Evolutionary conservation across 92 coral and sea anemone species (phyloP).

Genomic region (Montipora capitata): DNA sequence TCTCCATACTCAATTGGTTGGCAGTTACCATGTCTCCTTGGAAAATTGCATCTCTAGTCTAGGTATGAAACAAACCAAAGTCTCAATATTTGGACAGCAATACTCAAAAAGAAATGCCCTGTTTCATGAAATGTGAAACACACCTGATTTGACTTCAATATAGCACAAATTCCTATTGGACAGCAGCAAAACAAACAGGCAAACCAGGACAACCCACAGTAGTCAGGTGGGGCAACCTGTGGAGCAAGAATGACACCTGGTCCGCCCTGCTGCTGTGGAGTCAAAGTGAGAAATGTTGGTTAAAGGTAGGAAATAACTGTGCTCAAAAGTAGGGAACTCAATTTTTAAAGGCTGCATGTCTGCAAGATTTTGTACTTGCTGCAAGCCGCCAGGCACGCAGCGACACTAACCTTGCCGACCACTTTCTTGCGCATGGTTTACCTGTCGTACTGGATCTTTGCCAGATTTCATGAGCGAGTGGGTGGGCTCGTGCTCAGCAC

Average conservation of each 20-base stretch:
- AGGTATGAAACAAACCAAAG: neutral
- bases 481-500: no score
- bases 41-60: conserved; percentile 73
- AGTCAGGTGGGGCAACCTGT: conserved; percentile 61
- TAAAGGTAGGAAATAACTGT: neutral
- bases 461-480: no score
- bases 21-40: conserved; percentile 75
- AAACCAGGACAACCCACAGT: conserved; percentile 75
- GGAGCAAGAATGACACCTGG: conserved; percentile 56
- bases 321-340: no score
- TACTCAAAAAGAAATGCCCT: no score
- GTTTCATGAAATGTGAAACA: neutral
- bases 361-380: no score
- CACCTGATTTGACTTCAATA: conserved; percentile 70
- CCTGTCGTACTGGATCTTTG: no score
- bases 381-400: no score
- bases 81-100: neutral
- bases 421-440: no score
- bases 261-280: conserved; percentile 54
- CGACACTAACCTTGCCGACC: no score
- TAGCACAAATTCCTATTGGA: conserved; percentile 76
- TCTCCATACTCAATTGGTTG: conserved; percentile 52
- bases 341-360: no score
- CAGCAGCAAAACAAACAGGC: conserved; percentile 79
- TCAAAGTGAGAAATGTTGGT: neutral